Evolutionary conservation across 92 coral and sea anemone genomes (phyloP), one percentile per base, ranked within the genome.

Genomic region (Palythoa caribaeorum): DNA sequence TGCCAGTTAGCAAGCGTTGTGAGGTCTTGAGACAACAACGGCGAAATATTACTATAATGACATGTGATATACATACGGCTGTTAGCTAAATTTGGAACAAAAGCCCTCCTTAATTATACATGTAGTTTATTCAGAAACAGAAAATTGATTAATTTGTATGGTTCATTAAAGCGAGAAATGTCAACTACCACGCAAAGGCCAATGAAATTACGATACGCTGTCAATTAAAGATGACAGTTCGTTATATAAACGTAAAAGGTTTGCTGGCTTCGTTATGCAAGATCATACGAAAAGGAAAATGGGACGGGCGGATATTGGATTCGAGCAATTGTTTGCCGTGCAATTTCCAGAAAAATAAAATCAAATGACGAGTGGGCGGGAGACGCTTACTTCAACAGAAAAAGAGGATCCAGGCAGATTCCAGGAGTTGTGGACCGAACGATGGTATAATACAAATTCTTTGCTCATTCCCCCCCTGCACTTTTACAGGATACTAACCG

Each of bases 1-100:
- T 44, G 50, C 50, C 62, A 11, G 28, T 28, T 28, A 28, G 17
- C 35, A 2, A 63, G 35, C 70, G 70, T 63, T 63, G 70, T 63
- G 21, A 19, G 70, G 70, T 7, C 16, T 21, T 17, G 28, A 17
- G 20, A 21, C 20, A 63, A 63, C 28, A 19, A 63, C 70, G 70
- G 28, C 38, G 12, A 48, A 8, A 2, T 48, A 5, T 5, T 57
- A 77, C 83, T 13, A 51, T n/a, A 76, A 77, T 35, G 68, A 77
- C 14, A 77, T 54, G 83, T 57, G 83, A 54, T 77, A 35, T 54
- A 53, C 63, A 51, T 76, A 6, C 8, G 12, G 19, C 44, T 44
- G 60, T 47, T 54, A 75, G 79, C 79, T 75, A 75, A 75, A 75
- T 75, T 47, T 75, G 79, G 79, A 75, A 75, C 79, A 75, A 75